Base-by-base conservation (phyloP, 2,888 invertebrate species). In the Brassicogethes aeneus region DNA sequence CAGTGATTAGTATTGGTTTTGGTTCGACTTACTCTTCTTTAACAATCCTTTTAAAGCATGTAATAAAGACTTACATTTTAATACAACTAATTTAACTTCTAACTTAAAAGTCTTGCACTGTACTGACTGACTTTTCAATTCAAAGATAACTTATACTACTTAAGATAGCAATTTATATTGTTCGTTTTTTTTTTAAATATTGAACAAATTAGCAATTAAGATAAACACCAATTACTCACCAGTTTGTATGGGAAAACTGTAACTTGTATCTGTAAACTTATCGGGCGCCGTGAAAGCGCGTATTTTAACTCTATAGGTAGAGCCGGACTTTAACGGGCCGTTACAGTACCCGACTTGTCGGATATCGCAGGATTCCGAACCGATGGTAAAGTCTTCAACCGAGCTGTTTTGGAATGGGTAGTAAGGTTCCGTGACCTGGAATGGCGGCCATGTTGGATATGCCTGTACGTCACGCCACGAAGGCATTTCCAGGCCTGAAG, bases 221-320 rank as follows among this genome's bases (percentile, higher is more conserved):
- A n/a, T n/a, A n/a, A n/a, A n/a, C n/a, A n/a, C n/a, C n/a, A n/a
- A n/a, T n/a, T n/a, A n/a, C 60, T 69, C 65, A 87, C 91, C 91
- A 57, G 95, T 95, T 69, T 82, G 82, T 54, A 95, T 85, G n/a
- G 84, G 79, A 53, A 85, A 82, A 60, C 93, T 90, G 72, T 90
- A 95, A 45, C 79, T 83, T 10, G 96, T 95, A 65, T 97, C 96
- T 12, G 91, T 89, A 68, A 86, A 96, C 69, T 94, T 90, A 65
- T 93, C 92, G 7, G 84, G 80, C 12, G 90, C 88, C 17, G 96
- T 96, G 69, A 89, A 97, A 16, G 95, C 94, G 51, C 96, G 77
- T 52, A 97, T 84, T 72, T 94, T 94, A 17, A 96, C 87, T 58
- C 81, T 79, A 71, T 96, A 97, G 0, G 82, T 82, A 23, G 92